These are phyloP conservation scores for Drosophila murphyi DNA, from an alignment of 1,140 invertebrate genomes.

Conservation along the genomic window DNA sequence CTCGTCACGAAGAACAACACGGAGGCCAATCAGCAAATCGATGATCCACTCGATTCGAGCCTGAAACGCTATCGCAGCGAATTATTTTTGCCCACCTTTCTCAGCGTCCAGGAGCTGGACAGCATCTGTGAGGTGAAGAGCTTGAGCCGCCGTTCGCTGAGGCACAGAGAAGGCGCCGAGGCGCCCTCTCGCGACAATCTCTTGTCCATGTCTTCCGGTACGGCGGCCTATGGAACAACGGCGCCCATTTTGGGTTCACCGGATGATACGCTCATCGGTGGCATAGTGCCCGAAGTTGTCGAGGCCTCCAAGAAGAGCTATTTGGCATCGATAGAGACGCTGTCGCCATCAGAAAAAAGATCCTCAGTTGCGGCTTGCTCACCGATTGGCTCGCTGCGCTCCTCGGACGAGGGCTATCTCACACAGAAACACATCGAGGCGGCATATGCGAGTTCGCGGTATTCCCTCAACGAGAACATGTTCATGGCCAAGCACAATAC, in stretches of 20 bases:
- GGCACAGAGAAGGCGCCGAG: slow-evolving; percentile 73
- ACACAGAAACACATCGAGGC: slow-evolving; percentile 64
- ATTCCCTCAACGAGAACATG: slow-evolving; percentile 77
- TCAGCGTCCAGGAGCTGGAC: slow-evolving; percentile 73
- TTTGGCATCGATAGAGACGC: slow-evolving; percentile 79
- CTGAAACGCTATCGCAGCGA: slow-evolving; percentile 83
- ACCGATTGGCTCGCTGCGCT: slow-evolving; percentile 49
- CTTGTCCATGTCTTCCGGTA: slow-evolving; percentile 73
- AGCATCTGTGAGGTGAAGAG: slow-evolving; percentile 75
- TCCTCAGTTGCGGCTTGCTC: slow-evolving; percentile 39
- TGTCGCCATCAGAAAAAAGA: slow-evolving; percentile 79
- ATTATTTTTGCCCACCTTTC: slow-evolving; percentile 78
- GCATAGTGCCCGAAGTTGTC: slow-evolving; percentile 43
- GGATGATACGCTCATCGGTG: slow-evolving; percentile 74
- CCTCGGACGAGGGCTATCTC: slow-evolving; percentile 68
- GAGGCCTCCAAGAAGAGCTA: slow-evolving; percentile 63
- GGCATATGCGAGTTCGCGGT: slow-evolving; percentile 64
- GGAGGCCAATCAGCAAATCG: slow-evolving; percentile 83
- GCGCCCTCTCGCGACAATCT: slow-evolving; percentile 77
- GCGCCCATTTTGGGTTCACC: slow-evolving; percentile 61
- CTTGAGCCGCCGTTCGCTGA: slow-evolving; percentile 71
- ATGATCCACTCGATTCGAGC: slow-evolving; percentile 64
- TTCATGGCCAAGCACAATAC: slow-evolving; percentile 63
- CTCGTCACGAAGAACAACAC: slow-evolving; percentile 86
- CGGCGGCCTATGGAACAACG: slow-evolving; percentile 55